Evolutionary conservation across 1,140 invertebrate species (phyloP).

Genomic region (Octopus sinensis): DNA sequence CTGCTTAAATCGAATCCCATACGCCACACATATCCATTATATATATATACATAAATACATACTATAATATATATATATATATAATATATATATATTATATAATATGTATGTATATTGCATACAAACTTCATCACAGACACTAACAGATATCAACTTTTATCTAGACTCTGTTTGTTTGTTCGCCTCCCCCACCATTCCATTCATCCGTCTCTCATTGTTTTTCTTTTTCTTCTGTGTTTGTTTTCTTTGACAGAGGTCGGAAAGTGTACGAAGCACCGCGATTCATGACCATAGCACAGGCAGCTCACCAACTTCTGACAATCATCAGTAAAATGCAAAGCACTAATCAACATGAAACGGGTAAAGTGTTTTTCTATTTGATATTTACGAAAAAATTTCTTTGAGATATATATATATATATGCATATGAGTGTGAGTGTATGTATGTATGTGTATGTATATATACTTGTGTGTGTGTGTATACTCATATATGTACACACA

Average conservation of each 20-base stretch:
- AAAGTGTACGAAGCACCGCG: conserved; percentile 89
- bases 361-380: too few species aligned
- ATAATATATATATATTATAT: conserved; percentile 2
- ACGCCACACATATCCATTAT: background rate
- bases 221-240: background rate
- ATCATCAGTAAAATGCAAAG: conserved; percentile 63
- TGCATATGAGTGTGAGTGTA: too few species aligned
- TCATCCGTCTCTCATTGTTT: background rate
- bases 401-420: too few species aligned
- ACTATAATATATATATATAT: conserved; percentile 4
- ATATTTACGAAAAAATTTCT: too few species aligned
- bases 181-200: too few species aligned
- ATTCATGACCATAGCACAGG: conserved; percentile 87
- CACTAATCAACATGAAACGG: too few species aligned
- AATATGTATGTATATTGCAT: background rate
- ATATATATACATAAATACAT: background rate
- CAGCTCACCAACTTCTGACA: conserved; percentile 76
- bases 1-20: background rate
- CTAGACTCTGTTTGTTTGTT: too few species aligned
- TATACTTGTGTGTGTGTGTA: too few species aligned
- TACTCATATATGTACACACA: too few species aligned
- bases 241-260: conserved; percentile 64
- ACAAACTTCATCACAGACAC: too few species aligned
- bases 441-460: too few species aligned
- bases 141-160: too few species aligned